A percentile compares a stretch with the other conserved stretches of the same genome.
phyloP scores from a whole-genome alignment of 2,797 vertebrate genomes.

The Sebastes alutus region DNA sequence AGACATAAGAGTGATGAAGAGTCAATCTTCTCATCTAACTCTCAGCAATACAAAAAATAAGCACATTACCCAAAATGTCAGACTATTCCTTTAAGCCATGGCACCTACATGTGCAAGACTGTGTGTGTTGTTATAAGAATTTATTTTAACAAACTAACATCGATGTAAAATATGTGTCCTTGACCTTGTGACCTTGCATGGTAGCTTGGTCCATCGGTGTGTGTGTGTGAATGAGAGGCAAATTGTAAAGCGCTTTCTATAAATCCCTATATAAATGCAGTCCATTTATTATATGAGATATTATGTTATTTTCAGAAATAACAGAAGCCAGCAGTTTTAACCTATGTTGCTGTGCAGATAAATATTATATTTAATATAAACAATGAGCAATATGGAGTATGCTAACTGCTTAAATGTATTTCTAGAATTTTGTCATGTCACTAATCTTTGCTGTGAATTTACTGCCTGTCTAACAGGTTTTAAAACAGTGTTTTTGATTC shows the following conservation, averaged over 20 bases:
- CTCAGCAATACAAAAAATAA: not conserved
- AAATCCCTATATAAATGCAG: not conserved
- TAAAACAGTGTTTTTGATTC: not conserved
- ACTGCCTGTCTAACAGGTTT: too few relatives aligned
- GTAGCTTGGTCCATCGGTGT: not conserved
- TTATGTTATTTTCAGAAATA: not conserved
- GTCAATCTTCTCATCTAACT: too few relatives aligned
- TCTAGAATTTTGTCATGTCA: not conserved
- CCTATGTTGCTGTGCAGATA: not conserved
- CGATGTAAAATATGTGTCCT: not conserved
- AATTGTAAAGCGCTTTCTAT: not conserved
- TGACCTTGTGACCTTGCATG: not conserved
- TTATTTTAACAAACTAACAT: not conserved
- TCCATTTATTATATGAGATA: not conserved
- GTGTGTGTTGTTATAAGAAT: not conserved
- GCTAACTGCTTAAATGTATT: not conserved
- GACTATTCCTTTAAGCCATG: not conserved
- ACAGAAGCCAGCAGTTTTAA: not conserved
- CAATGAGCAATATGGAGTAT: not conserved
- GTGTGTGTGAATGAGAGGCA: not conserved
- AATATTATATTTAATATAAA: not conserved
- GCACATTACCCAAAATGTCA: not conserved
- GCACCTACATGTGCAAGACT: not conserved
- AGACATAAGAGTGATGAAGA: too few relatives aligned
- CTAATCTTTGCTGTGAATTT: not conserved